These are phyloP conservation scores for Drosophila guanche DNA, from an alignment of 1,140 invertebrate genomes.

Conservation along the genomic window DNA sequence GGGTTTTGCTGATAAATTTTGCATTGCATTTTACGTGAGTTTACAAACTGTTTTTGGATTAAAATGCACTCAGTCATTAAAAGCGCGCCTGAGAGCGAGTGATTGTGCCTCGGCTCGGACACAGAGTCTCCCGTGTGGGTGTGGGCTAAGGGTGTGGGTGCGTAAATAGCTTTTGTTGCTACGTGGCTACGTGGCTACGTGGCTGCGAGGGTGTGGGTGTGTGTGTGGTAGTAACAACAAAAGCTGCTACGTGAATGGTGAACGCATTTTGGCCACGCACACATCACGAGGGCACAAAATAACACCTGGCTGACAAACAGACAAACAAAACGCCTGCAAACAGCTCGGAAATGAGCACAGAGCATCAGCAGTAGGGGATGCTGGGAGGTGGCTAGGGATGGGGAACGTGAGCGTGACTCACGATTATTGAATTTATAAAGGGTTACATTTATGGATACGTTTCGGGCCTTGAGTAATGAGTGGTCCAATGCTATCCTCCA, in stretches of 20 bases:
- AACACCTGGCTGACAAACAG: conserved; percentile 78
- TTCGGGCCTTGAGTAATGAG: too few relatives aligned
- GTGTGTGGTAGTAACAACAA: conserved; percentile 53
- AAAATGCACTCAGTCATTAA: conserved; percentile 80
- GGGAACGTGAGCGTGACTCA: background rate
- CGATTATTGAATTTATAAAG: too few relatives aligned
- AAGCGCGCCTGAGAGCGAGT: conserved; percentile 70
- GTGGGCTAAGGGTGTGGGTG: conserved; percentile 41
- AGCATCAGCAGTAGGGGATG: conserved; percentile 6
- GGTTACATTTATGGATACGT: too few relatives aligned
- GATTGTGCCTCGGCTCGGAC: conserved; percentile 59
- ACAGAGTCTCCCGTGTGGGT: conserved; percentile 13
- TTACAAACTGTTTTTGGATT: conserved; percentile 80
- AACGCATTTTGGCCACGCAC: conserved; percentile 75
- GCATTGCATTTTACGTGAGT: conserved; percentile 73
- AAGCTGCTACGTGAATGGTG: conserved; percentile 46
- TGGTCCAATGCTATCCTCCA: too few relatives aligned
- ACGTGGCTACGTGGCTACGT: conserved; percentile 31
- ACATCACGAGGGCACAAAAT: conserved; percentile 69
- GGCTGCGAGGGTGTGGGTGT: conserved; percentile 18
- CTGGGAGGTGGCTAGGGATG: conserved; percentile 17
- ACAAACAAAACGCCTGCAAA: conserved; percentile 72
- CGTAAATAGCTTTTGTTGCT: conserved; percentile 76
- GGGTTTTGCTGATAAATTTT: conserved; percentile 43
- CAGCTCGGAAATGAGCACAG: conserved; percentile 68